Percentiles rank a stretch among this genome's conserved stretches.
phyloP scores from a whole-genome alignment of 1,140 invertebrate genomes.

The Melanaphis sacchari region DNA sequence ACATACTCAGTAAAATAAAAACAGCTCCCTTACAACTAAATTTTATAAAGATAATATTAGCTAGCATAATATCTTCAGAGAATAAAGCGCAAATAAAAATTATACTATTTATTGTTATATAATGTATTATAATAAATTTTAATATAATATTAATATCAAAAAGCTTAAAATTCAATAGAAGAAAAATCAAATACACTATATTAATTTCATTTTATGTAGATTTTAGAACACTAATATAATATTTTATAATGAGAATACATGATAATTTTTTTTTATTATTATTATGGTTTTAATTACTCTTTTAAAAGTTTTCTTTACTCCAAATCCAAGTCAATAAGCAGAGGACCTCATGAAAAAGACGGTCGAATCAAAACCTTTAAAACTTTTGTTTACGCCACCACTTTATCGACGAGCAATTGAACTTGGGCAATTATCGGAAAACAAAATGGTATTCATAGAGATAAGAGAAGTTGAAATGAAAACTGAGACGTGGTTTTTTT shows the following conservation, averaged over 20 bases:
- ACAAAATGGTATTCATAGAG: constrained; percentile 52
- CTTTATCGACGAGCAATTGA: constrained; percentile 24
- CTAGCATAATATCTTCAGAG: not conserved
- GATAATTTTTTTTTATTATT: not conserved
- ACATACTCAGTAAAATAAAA: not conserved
- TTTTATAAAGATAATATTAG: not conserved
- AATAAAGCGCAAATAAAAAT: not conserved
- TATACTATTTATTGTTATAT: not conserved
- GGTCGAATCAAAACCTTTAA: not conserved
- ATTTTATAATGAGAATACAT: not conserved
- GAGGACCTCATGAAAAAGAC: not conserved
- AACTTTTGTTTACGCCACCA: not conserved
- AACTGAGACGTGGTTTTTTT: not conserved
- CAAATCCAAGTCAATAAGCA: not conserved
- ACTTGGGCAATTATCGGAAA: constrained; percentile 53
- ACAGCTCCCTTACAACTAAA: not conserved
- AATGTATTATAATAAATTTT: not conserved
- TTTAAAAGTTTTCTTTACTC: not conserved
- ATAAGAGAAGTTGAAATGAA: constrained; percentile 30
- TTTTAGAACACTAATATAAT: not conserved
- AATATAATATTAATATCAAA: not conserved
- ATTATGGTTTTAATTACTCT: not conserved
- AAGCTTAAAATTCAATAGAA: not conserved
- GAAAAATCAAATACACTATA: not conserved
- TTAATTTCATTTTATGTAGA: not conserved